phyloP scores from a whole-genome alignment of 23 tunicate species.

The Aplidium turbinatum region DNA sequence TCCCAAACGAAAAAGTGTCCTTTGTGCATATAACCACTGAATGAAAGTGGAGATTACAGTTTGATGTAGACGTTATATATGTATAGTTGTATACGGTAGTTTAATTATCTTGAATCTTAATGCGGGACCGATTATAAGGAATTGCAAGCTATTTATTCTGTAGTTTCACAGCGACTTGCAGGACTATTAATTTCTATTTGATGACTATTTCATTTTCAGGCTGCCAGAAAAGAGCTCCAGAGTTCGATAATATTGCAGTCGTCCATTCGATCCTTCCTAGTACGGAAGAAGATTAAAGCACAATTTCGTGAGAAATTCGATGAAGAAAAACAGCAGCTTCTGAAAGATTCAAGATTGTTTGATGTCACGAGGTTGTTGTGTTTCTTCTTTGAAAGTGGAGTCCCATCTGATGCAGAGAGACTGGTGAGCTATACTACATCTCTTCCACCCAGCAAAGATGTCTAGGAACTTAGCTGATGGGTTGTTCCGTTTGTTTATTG shows the following conservation, averaged over 20 bases:
- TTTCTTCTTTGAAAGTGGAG: slow-evolving; percentile 37
- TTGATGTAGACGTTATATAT: too few species aligned
- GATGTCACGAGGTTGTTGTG: slow-evolving; percentile 16
- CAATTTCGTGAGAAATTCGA: slow-evolving; percentile 46
- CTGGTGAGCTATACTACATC: slow-evolving; percentile 65
- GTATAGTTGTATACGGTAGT: too few species aligned
- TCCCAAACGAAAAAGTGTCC: too few species aligned
- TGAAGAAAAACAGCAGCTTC: not conserved
- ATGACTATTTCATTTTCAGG: slow-evolving; percentile 11
- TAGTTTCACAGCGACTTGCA: too few species aligned
- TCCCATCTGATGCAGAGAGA: slow-evolving; percentile 30
- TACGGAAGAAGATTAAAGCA: slow-evolving; percentile 43
- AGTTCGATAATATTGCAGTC: slow-evolving; percentile 66
- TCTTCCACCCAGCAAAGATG: too few species aligned
- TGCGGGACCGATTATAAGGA: too few species aligned
- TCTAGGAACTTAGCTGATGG: too few species aligned
- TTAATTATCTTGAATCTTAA: too few species aligned
- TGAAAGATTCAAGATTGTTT: not conserved
- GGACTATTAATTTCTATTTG: not conserved
- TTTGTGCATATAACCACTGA: too few species aligned
- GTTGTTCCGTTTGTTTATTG: too few species aligned
- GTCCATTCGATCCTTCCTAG: slow-evolving; percentile 59
- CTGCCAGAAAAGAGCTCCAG: slow-evolving; percentile 27
- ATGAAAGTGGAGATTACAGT: too few species aligned
- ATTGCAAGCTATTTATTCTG: too few species aligned